Percentiles rank a stretch among this genome's conserved stretches.
Conservation (phyloP, 2,113 vertebrate genomes). For the Neodon shergylaensis region DNA sequence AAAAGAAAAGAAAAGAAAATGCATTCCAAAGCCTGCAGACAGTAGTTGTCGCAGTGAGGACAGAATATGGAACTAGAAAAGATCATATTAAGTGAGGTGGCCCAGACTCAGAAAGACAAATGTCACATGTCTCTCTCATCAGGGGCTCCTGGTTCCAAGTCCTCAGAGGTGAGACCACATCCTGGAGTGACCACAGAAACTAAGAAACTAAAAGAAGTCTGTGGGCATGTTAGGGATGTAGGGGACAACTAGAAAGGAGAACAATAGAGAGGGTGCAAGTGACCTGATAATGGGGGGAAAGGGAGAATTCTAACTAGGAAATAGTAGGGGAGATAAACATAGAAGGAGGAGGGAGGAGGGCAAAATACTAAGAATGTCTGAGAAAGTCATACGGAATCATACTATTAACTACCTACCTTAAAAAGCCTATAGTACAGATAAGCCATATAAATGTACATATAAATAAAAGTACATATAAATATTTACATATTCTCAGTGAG, state of each 20-base stretch:
- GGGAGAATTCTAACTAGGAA: neutral
- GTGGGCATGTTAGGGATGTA: neutral
- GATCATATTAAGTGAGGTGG: no score
- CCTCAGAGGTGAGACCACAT: neutral
- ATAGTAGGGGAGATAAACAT: neutral
- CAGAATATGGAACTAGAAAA: neutral
- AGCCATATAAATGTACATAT: neutral
- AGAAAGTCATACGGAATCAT: neutral
- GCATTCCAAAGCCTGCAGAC: neutral
- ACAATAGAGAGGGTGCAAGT: neutral
- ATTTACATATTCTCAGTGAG: neutral
- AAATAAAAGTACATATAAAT: neutral
- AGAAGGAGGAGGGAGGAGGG: neutral
- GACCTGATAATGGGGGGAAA: neutral
- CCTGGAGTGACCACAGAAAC: neutral
- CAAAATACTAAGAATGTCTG: neutral
- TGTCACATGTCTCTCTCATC: neutral
- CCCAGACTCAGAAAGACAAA: neutral
- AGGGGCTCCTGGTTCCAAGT: neutral
- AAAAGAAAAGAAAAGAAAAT: neutral
- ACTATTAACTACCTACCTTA: neutral
- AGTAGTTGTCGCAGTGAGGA: neutral
- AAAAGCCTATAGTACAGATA: neutral
- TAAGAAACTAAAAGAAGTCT: neutral
- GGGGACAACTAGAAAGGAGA: neutral